Evolutionary conservation across 2,888 invertebrate species (phyloP).

Genomic region (Trichogramma evanescens): DNA sequence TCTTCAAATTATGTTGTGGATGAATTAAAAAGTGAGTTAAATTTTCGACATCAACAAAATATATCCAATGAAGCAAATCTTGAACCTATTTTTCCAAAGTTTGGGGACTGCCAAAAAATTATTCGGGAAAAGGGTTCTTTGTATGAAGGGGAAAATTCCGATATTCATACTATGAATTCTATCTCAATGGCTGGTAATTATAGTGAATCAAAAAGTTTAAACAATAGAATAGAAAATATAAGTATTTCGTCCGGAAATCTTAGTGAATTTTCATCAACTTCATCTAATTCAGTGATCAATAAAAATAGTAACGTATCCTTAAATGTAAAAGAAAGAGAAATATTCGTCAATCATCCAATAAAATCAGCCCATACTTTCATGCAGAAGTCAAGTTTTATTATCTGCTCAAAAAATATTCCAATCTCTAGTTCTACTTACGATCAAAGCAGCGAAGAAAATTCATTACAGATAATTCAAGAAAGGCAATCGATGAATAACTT

Average conservation of each 20-base stretch:
- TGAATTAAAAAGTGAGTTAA: neutral
- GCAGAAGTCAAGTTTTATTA: slow-evolving; percentile 39
- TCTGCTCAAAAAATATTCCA: slow-evolving; percentile 39
- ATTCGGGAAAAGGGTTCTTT: no score
- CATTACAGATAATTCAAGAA: slow-evolving; percentile 49
- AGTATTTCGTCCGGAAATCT: no score
- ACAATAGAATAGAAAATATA: slow-evolving; percentile 50
- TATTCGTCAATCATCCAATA: slow-evolving; percentile 25
- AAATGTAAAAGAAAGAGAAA: slow-evolving; percentile 22
- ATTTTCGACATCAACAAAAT: neutral
- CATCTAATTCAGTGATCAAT: no score
- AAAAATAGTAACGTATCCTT: neutral
- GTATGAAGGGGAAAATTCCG: no score
- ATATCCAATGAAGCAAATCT: neutral
- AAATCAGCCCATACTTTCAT: slow-evolving; percentile 28
- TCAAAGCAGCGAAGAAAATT: slow-evolving; percentile 37
- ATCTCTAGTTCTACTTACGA: slow-evolving; percentile 42
- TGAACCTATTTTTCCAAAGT: no score
- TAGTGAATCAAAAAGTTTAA: slow-evolving; percentile 56
- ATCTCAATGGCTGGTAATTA: slow-evolving; percentile 41
- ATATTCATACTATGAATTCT: no score
- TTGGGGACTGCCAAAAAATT: no score
- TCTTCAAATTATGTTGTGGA: neutral
- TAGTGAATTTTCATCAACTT: no score
- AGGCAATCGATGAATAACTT: slow-evolving; percentile 44